phyloP scores from a whole-genome alignment of 2,888 invertebrate genomes.

The Busseola fusca region DNA sequence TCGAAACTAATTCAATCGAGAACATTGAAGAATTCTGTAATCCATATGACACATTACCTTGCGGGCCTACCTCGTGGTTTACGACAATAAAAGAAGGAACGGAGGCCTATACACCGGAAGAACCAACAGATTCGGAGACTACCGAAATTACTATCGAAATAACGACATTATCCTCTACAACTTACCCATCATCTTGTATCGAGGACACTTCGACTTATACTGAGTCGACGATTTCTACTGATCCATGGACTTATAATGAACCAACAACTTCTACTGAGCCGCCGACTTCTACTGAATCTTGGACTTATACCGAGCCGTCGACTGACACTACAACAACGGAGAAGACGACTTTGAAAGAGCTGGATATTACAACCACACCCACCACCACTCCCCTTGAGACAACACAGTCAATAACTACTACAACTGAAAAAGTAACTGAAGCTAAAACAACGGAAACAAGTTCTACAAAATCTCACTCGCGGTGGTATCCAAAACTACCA shows the following conservation, averaged over 20 bases:
- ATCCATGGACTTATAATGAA: neutral
- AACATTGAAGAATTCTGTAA: constrained; percentile 6
- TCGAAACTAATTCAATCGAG: neutral
- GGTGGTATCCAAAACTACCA: constrained; percentile 52
- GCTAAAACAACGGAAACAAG: constrained; percentile 2
- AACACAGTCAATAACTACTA: neutral
- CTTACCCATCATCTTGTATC: too few relatives aligned
- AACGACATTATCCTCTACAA: constrained; percentile 1
- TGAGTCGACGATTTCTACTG: neutral
- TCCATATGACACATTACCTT: neutral
- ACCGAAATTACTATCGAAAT: constrained; percentile 3
- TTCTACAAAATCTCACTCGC: constrained; percentile 10
- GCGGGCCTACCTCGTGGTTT: constrained; percentile 42
- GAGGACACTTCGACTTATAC: too few relatives aligned
- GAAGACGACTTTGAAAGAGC: neutral
- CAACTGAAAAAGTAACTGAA: neutral
- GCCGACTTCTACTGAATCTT: neutral
- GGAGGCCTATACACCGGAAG: neutral
- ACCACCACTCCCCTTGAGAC: neutral
- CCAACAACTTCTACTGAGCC: neutral
- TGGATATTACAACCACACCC: neutral
- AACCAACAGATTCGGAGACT: constrained; percentile 3
- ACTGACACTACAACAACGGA: neutral
- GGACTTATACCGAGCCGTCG: neutral
- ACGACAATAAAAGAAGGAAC: constrained; percentile 22